Base-by-base conservation (phyloP, 2,797 vertebrate genomes). In the Enteromius unitaeniatus region DNA sequence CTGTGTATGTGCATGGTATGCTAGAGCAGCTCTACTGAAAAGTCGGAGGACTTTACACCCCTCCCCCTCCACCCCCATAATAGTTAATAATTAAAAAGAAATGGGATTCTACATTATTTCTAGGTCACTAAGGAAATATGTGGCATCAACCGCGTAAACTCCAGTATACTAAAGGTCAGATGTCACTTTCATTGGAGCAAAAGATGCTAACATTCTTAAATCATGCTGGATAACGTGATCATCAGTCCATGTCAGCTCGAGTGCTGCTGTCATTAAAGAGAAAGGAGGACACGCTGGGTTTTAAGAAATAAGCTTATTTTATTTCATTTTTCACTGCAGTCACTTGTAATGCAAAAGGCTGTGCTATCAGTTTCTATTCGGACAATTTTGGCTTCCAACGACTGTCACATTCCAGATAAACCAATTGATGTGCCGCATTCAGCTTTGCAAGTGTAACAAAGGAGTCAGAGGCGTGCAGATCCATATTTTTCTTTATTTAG, bases 271-370 rank as follows among this genome's bases (percentile, higher is more conserved):
- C 10, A 1, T 78, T 78, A 64, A 45, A 47, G 17, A 28, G 23
- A 78, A 65, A 67, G 28, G 45, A 79, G 45, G 62, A 37, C 62
- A 79, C 9, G 49, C 28, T 13, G 11, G 28, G 65, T 64, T 64
- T 78, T 67, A 23, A 51, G 62, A 79, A n/a, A 65, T 37, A 67
- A 13, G 15, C 37, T 26, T 19, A 42, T 77, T 60, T 42, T 2
- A 77, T 60, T 40, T 15, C 19, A 49, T 4, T 74, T 37, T 75
- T 60, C 28, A 42, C 53, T 60, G 6, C n/a, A 51, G 26, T 53
- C 8, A 51, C 17, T 13, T 58, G n/a, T 58, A 58, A 58, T n/a
- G 3, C 21, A 55, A 10, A 10, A 10, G 53, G 53, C 21, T n/a
- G 21, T 1, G 3, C 8, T 3, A 55, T 55, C 53, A 55, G n/a